A percentile compares a stretch with the other conserved stretches of the same genome.
These are phyloP conservation scores for Tetragonula carbonaria DNA, from an alignment of 2,888 invertebrate genomes.

Conservation along the genomic window DNA sequence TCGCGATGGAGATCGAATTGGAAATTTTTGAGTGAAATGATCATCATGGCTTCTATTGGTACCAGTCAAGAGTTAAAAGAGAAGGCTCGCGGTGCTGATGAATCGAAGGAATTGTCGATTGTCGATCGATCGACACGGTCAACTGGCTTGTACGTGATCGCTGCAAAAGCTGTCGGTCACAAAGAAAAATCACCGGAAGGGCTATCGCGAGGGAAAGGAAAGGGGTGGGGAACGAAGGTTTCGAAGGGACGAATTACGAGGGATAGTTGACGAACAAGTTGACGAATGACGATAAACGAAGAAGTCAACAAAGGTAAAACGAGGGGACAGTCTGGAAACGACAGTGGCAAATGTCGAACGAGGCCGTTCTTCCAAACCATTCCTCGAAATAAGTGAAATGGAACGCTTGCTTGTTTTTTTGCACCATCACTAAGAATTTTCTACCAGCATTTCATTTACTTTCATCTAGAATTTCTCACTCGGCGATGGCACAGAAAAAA, in stretches of 20 bases:
- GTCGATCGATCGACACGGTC: neutral
- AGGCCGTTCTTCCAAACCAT: neutral
- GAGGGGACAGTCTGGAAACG: neutral
- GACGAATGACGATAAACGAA: neutral
- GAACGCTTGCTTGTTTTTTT: neutral
- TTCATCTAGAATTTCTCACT: neutral
- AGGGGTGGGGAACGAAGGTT: neutral
- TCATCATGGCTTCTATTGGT: no score
- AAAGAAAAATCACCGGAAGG: neutral
- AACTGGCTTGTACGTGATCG: neutral
- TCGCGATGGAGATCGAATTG: no score
- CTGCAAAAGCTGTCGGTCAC: neutral
- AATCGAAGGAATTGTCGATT: neutral
- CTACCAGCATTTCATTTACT: neutral
- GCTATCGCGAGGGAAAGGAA: neutral
- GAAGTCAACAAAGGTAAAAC: conserved; percentile 35
- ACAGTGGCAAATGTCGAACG: conserved; percentile 9
- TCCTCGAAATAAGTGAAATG: neutral
- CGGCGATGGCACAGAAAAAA: neutral
- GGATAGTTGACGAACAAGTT: neutral
- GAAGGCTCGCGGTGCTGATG: neutral
- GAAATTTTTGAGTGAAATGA: no score
- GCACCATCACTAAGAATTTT: neutral
- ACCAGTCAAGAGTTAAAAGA: no score
- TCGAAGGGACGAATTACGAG: neutral